Conservation (phyloP, 2,797 vertebrate species). For the Channa striata region DNA sequence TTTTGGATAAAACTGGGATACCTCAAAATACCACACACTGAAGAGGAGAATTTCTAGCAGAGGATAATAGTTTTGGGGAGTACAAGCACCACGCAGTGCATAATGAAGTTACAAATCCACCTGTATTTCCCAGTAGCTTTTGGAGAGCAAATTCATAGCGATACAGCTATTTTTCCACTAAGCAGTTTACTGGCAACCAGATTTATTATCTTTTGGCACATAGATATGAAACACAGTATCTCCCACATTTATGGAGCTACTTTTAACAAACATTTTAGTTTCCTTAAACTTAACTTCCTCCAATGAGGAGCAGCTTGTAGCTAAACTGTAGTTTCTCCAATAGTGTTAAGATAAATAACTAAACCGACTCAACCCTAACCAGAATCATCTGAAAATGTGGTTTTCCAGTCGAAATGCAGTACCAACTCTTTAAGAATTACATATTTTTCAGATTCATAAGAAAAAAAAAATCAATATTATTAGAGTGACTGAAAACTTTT, state of each 20-base stretch:
- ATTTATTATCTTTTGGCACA: background rate
- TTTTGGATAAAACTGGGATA: constrained; percentile 23
- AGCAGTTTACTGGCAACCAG: background rate
- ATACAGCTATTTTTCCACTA: background rate
- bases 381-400: too few relatives aligned
- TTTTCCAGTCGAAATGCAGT: too few relatives aligned
- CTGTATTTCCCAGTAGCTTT: background rate
- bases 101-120: background rate
- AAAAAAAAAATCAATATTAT: too few relatives aligned
- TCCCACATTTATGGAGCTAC: too few relatives aligned
- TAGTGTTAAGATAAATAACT: background rate
- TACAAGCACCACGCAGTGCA: too few relatives aligned
- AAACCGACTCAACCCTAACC: background rate
- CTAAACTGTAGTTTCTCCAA: background rate
- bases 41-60: constrained; percentile 3
- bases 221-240: background rate
- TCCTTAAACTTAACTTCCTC: too few relatives aligned
- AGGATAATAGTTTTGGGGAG: constrained; percentile 1
- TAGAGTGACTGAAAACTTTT: background rate
- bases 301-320: too few relatives aligned
- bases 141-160: background rate
- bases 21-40: constrained; percentile 13
- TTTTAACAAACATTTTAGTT: too few relatives aligned
- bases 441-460: background rate
- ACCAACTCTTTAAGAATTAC: too few relatives aligned